phyloP scores from a whole-genome alignment of 2,797 vertebrate species.

The Pangasius macronema region DNA sequence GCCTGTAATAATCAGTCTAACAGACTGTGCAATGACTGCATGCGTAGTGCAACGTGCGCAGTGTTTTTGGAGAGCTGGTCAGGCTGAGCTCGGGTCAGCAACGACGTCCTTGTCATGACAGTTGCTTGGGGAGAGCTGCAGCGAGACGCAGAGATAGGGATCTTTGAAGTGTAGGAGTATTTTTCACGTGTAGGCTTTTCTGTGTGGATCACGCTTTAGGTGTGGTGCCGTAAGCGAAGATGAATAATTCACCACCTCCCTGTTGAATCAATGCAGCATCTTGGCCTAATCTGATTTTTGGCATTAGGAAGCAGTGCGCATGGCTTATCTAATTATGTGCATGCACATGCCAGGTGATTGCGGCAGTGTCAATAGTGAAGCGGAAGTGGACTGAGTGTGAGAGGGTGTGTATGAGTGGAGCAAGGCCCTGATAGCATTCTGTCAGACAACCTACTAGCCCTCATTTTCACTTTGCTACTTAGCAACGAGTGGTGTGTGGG shows the following conservation, averaged over 20 bases:
- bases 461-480: neutral
- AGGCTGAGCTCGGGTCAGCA: constrained; percentile 15
- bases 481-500: neutral
- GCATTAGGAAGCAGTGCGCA: constrained; percentile 76
- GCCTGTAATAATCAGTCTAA: constrained; percentile 60
- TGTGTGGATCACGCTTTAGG: constrained; percentile 60
- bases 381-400: constrained; percentile 29
- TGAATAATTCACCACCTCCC: constrained; percentile 77
- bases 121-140: neutral
- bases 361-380: constrained; percentile 73
- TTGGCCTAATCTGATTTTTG: constrained; percentile 78
- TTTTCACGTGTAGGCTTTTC: constrained; percentile 15
- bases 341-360: constrained; percentile 74
- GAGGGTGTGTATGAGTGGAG: constrained; percentile 7
- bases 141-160: neutral
- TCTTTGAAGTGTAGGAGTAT: constrained; percentile 8
- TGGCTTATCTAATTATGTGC: constrained; percentile 78
- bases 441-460: constrained; percentile 70
- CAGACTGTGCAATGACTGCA: constrained; percentile 44
- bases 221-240: constrained; percentile 70
- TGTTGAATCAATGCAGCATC: constrained; percentile 79
- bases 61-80: constrained; percentile 7
- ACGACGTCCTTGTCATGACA: constrained; percentile 34
- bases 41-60: neutral
- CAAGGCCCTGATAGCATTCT: constrained; percentile 61